Evolutionary conservation across 1,140 invertebrate genomes (phyloP).

Genomic region (Drosophila subpulchrella): DNA sequence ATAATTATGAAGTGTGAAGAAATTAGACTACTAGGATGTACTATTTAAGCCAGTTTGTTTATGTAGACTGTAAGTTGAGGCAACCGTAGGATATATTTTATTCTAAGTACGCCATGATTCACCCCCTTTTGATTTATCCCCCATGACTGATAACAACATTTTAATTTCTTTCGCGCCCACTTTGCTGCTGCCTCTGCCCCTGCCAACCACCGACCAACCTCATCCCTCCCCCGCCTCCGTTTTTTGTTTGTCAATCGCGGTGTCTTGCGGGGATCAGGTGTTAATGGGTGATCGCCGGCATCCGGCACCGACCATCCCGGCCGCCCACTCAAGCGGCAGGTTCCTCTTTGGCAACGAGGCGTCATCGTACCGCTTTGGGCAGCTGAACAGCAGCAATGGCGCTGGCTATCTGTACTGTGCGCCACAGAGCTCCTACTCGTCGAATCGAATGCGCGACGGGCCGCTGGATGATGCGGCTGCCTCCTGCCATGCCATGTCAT

Average conservation of each 20-base stretch:
- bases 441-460: constrained; percentile 65
- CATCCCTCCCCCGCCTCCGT: constrained; percentile 2
- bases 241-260: constrained; percentile 1
- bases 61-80: constrained; percentile 7
- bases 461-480: constrained; percentile 24
- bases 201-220: constrained; percentile 15
- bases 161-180: constrained; percentile 38
- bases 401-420: constrained; percentile 64
- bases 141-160: constrained; percentile 45
- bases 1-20: constrained; percentile 14
- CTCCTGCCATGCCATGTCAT: constrained; percentile 5
- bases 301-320: background rate
- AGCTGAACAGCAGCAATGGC: constrained; percentile 16
- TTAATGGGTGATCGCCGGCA: constrained; percentile 46
- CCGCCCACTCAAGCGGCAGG: constrained; percentile 3
- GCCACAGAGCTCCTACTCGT: constrained; percentile 73
- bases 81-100: background rate
- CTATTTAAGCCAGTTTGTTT: background rate
- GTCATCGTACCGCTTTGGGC: constrained; percentile 11
- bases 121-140: constrained; percentile 6
- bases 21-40: constrained; percentile 3
- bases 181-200: constrained; percentile 32
- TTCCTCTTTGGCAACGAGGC: constrained; percentile 5
- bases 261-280: constrained; percentile 12
- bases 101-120: constrained; percentile 8